Conservation (phyloP, 2,113 vertebrate genomes). For the sheep (Ovis aries) region ARS-UI_Ramb_v3.0 NC_056058.1:91793501-91794000, state of each 20-base stretch:
- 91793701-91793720: not conserved
- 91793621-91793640: not conserved
- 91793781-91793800: not conserved
- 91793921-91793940: not conserved
- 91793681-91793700: not conserved
- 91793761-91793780: not conserved
- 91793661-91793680: not conserved
- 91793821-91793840: not conserved
- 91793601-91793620: not conserved
- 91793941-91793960: not conserved
- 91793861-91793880: not conserved
- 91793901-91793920: not conserved
- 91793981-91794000: not conserved
- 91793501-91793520: not conserved
- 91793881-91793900: not conserved
- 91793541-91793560: not conserved
- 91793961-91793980: not conserved
- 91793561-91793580: not conserved
- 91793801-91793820: not conserved
- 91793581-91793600: not conserved
- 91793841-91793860: not conserved
- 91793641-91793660: not conserved
- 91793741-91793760: not conserved
- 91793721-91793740: not conserved
- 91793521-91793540: not conserved